phyloP scores from a whole-genome alignment of 2,888 invertebrate genomes.

The Apodemia mormo region DNA sequence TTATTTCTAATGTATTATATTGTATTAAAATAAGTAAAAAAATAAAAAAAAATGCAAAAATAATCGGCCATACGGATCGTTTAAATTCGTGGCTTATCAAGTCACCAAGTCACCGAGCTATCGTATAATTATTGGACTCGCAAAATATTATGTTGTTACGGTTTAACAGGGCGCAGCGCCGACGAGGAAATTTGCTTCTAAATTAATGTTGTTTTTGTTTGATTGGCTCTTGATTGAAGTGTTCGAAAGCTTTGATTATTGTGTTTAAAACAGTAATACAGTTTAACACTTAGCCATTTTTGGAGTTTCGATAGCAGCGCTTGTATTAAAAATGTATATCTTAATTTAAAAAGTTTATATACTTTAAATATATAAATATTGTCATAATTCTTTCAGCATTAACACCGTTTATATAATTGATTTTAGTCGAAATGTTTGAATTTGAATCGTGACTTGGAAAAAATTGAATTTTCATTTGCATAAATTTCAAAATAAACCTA shows the following conservation, averaged over 20 bases:
- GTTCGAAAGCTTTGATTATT: conserved; percentile 6
- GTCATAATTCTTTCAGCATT: too few species aligned
- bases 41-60: not conserved
- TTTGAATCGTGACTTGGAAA: too few species aligned
- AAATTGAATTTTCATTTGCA: too few species aligned
- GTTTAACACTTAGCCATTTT: not conserved
- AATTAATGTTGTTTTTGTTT: conserved; percentile 16
- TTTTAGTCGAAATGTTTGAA: too few species aligned
- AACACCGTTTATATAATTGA: too few species aligned
- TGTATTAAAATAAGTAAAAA: too few species aligned
- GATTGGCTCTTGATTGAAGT: conserved; percentile 6
- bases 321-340: too few species aligned
- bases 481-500: too few species aligned
- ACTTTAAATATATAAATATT: too few species aligned
- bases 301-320: too few species aligned
- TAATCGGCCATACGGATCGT: not conserved
- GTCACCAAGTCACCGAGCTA: not conserved
- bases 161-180: conserved; percentile 5
- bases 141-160: conserved; percentile 13
- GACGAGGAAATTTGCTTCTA: conserved; percentile 14
- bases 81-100: not conserved
- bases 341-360: too few species aligned
- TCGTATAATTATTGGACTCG: not conserved
- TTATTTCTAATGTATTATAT: too few species aligned
- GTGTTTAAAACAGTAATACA: not conserved